Evolutionary conservation across 2,888 invertebrate genomes (phyloP), one percentile per base, ranked within the genome.

Genomic region (Synanthedon myopaeformis): DNA sequence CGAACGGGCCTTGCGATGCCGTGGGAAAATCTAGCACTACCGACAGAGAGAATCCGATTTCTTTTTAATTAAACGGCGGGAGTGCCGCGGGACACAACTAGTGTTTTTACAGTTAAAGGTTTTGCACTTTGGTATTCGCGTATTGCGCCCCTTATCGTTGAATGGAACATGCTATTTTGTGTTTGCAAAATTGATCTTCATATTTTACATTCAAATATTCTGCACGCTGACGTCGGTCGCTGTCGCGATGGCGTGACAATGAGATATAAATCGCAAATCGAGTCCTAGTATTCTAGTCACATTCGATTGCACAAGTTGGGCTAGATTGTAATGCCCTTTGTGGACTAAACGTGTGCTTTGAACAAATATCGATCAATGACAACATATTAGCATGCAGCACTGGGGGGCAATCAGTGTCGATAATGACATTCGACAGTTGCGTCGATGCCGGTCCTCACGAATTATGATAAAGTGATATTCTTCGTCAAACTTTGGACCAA

Each of bases 261-360:
- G 45, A 13, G 13, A 45, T 12, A 45, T 45, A 45, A 45, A 13
- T 1, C 45, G n/a, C 45, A n/a, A 45, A 45, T 45, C 42, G 55
- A 57, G 63, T 52, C 58, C 66, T 63, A 62, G 64, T 76, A 82
- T 81, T 78, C 81, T 55, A 63, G 57, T 72, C 82, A 75, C 77
- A 72, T 48, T 35, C 23, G 53, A 57, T 62, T 65, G 61, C 63
- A 61, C 58, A 57, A 62, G 55, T 56, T 57, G 57, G 53, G 61
- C 60, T 64, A 61, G 59, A 54, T 54, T 53, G 14, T 59, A 64
- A 64, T 69, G 67, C 67, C 67, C 70, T 68, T 67, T 63, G 60
- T 54, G 53, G 54, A 49, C 53, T 52, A 53, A 52, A 52, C 52
- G 48, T 53, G 57, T 50, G 51, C 52, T 53, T 35, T 35, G 10